These are phyloP conservation scores for Cetoscarus ocellatus DNA, from an alignment of 2,797 vertebrate species.

Conservation along the genomic window DNA sequence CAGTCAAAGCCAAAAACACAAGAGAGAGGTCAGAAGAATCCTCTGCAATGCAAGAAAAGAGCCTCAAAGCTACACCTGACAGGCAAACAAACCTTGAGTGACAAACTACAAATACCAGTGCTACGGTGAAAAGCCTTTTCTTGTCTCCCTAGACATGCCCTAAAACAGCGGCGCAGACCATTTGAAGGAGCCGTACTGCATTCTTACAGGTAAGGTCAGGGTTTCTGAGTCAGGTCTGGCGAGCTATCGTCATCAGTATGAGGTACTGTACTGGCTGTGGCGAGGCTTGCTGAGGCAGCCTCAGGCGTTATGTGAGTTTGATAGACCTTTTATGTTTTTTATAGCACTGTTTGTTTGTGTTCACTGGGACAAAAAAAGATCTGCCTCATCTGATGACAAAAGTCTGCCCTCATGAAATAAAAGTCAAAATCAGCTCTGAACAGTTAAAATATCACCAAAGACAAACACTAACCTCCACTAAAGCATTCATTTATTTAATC, in stretches of 20 bases:
- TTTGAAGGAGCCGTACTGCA: conserved; percentile 62
- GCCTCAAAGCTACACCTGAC: conserved; percentile 41
- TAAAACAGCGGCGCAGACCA: conserved; percentile 47
- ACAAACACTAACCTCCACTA: conserved; percentile 69
- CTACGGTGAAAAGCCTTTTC: conserved; percentile 54
- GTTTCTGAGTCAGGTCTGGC: conserved; percentile 53
- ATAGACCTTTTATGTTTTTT: conserved; percentile 66
- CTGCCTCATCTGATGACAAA: conserved; percentile 63
- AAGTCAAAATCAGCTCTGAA: conserved; percentile 30
- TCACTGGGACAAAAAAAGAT: conserved; percentile 66
- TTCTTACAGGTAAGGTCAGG: conserved; percentile 47
- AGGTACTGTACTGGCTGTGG: conserved; percentile 77
- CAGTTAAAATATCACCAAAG: conserved; percentile 60
- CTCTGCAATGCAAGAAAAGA: conserved; percentile 54
- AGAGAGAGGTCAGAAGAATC: conserved; percentile 53
- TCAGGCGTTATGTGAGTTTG: conserved; percentile 80
- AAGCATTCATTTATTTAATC: conserved; percentile 58
- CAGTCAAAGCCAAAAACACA: conserved; percentile 57
- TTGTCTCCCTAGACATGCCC: conserved; percentile 33
- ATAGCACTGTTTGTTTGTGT: conserved; percentile 72
- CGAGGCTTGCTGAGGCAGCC: conserved; percentile 63
- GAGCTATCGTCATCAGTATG: conserved; percentile 66
- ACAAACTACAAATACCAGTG: conserved; percentile 59
- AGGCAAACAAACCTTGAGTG: conserved; percentile 47
- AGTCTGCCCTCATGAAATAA: conserved; percentile 41